Evolutionary conservation across 2,888 invertebrate species (phyloP).

Genomic region (Myathropa florea): DNA sequence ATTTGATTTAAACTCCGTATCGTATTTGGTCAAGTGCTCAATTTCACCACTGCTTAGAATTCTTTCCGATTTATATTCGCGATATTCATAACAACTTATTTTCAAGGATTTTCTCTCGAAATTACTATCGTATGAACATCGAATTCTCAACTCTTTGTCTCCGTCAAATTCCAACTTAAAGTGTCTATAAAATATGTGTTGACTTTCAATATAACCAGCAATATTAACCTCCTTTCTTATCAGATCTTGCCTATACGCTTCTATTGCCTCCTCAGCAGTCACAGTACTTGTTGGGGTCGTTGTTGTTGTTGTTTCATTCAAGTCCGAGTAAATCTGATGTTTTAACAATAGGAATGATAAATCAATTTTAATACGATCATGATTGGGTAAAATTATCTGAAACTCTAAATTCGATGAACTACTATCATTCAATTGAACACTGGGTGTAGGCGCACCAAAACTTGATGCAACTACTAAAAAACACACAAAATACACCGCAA

Average conservation of each 20-base stretch:
- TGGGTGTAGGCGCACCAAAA: neutral
- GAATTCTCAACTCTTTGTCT: neutral
- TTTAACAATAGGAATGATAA: neutral
- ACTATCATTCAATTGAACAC: slow-evolving; percentile 1
- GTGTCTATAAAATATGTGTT: neutral
- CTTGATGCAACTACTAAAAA: neutral
- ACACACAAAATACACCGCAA: neutral
- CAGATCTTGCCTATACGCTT: neutral
- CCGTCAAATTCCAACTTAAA: neutral
- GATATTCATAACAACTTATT: neutral
- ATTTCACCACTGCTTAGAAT: too few species aligned
- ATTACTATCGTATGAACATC: neutral
- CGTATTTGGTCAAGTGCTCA: too few species aligned
- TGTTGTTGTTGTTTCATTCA: too few species aligned
- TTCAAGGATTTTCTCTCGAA: neutral
- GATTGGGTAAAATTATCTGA: neutral
- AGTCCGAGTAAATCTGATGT: neutral
- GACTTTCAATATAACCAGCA: neutral
- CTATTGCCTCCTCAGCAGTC: neutral
- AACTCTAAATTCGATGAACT: neutral
- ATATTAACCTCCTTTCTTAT: neutral
- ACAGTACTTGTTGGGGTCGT: neutral
- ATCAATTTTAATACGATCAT: neutral
- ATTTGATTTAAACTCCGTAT: too few species aligned
- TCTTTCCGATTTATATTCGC: neutral